These are phyloP conservation scores for Axea sp. DNA, from an alignment of 2,888 invertebrate species.

Conservation along the genomic window DNA sequence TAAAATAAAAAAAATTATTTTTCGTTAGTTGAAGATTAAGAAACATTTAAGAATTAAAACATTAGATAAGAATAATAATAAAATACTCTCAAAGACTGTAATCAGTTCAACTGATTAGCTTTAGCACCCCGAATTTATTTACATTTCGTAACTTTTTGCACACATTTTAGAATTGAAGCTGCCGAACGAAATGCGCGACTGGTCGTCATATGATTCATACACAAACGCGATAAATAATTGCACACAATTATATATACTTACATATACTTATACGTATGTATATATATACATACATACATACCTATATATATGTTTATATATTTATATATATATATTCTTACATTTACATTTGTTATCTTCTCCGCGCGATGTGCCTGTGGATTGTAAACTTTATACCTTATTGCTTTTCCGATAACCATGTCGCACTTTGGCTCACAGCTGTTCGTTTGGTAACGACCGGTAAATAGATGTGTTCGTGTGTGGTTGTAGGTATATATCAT, in stretches of 20 bases:
- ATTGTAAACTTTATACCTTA: conserved; percentile 78
- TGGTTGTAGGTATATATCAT: background rate
- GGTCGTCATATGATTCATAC: conserved; percentile 28
- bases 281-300: too few relatives aligned
- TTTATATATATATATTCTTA: conserved; percentile 69
- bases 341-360: conserved; percentile 69
- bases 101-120: too few relatives aligned
- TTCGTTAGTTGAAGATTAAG: too few relatives aligned
- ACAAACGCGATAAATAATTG: conserved; percentile 25
- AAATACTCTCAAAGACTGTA: too few relatives aligned
- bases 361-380: conserved; percentile 69
- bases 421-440: conserved; percentile 71
- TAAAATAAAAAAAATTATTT: too few relatives aligned
- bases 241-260: conserved; percentile 24
- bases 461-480: conserved; percentile 29
- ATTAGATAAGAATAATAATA: too few relatives aligned
- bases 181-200: conserved; percentile 4
- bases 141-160: conserved; percentile 3
- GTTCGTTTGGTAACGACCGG: conserved; percentile 66
- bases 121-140: conserved; percentile 12
- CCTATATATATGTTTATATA: conserved; percentile 26
- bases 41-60: too few relatives aligned
- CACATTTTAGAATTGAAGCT: background rate
- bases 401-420: conserved; percentile 78
- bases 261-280: conserved; percentile 15